Conservation (phyloP, 2,797 vertebrate genomes). For the Muscicapa striata region DNA sequence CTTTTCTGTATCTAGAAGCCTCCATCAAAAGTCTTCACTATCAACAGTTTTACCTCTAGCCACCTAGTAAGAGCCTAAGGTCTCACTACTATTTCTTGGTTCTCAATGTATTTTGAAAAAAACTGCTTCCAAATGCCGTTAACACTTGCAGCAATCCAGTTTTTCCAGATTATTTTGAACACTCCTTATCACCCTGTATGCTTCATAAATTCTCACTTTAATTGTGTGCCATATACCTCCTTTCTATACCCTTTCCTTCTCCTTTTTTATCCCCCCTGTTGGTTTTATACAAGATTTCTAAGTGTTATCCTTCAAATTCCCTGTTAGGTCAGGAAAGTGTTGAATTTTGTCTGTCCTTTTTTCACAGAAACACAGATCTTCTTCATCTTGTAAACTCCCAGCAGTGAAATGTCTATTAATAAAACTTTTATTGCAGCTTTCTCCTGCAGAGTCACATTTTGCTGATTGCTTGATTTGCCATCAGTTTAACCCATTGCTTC, state of each 20-base stretch:
- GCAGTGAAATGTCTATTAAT: neutral
- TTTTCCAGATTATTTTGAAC: conserved; percentile 28
- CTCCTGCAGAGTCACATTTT: neutral
- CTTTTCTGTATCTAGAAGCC: neutral
- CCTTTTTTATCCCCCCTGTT: fast-evolving
- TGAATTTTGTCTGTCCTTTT: neutral
- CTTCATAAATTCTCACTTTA: conserved; percentile 32
- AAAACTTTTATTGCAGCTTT: neutral
- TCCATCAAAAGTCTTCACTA: neutral
- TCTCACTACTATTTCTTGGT: neutral
- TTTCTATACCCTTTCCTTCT: neutral
- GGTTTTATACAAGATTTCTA: neutral
- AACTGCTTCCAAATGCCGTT: neutral
- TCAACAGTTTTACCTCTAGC: neutral
- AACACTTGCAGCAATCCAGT: conserved; percentile 21
- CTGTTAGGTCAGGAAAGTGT: neutral
- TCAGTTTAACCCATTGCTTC: neutral
- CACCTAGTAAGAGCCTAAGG: neutral
- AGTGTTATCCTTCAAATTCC: neutral
- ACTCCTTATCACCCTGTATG: conserved; percentile 1
- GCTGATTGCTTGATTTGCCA: neutral
- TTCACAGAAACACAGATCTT: neutral
- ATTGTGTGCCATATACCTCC: neutral
- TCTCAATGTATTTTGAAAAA: neutral
- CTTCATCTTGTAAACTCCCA: neutral